These are phyloP conservation scores for Dendrophyllia cribrosa DNA, from an alignment of 64 coral and sea anemone genomes.

Conservation along the genomic window DNA sequence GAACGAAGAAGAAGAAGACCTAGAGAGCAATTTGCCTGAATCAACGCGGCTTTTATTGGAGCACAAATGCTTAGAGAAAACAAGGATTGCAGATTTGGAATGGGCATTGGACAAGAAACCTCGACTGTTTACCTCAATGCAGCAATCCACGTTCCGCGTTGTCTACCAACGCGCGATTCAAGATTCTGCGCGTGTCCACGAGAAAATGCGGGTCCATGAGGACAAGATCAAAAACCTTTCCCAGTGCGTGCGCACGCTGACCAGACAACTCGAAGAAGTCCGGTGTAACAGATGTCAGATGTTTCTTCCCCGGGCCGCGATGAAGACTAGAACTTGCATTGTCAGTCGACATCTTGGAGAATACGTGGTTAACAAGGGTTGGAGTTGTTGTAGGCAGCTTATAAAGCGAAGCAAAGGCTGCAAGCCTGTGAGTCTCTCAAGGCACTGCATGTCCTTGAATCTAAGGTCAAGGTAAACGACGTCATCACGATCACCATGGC, in stretches of 20 bases:
- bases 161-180: constrained; percentile 73
- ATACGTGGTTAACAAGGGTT: constrained; percentile 79
- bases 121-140: constrained; percentile 60
- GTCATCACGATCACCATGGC: neutral
- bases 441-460: constrained; percentile 65
- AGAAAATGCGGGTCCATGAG: constrained; percentile 74
- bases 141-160: constrained; percentile 70
- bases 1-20: constrained; percentile 87
- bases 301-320: constrained; percentile 83
- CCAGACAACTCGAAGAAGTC: constrained; percentile 95
- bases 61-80: constrained; percentile 83
- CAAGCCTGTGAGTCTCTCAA: constrained; percentile 74
- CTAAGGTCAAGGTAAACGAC: constrained; percentile 11
- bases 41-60: constrained; percentile 70
- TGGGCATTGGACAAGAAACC: constrained; percentile 89
- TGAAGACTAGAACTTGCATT: constrained; percentile 95
- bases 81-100: constrained; percentile 77
- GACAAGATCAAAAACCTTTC: constrained; percentile 83
- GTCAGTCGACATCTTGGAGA: constrained; percentile 85
- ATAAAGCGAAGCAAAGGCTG: constrained; percentile 90
- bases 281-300: constrained; percentile 85
- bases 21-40: constrained; percentile 51
- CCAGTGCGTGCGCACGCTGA: constrained; percentile 91
- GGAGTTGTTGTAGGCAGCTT: constrained; percentile 93
- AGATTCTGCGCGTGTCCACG: constrained; percentile 66